A percentile compares a stretch with the other conserved stretches of the same genome.
phyloP scores from a whole-genome alignment of 2,888 invertebrate genomes.

The Phaedon cochleariae region DNA sequence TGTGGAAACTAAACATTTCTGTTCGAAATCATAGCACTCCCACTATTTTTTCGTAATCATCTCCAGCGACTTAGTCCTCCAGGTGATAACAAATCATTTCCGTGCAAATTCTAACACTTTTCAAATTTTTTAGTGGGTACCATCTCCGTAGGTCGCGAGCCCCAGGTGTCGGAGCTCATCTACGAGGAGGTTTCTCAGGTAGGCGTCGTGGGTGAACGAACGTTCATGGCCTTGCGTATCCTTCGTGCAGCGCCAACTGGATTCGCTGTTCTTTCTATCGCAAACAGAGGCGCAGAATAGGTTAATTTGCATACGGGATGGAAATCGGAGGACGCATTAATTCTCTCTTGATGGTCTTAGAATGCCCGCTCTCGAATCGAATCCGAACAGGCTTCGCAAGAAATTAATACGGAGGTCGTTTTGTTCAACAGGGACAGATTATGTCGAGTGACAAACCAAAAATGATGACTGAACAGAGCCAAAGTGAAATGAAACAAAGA shows the following conservation, averaged over 20 bases:
- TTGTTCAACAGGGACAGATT: too few species aligned
- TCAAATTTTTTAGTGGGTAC: not conserved
- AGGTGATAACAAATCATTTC: too few species aligned
- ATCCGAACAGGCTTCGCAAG: not conserved
- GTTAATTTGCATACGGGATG: slow-evolving; percentile 5
- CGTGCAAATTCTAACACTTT: too few species aligned
- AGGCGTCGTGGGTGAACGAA: slow-evolving; percentile 53
- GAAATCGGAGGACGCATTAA: not conserved
- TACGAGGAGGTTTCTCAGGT: slow-evolving; percentile 14
- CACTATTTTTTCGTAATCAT: too few species aligned
- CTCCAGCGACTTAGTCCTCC: too few species aligned
- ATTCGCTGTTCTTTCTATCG: slow-evolving; percentile 24
- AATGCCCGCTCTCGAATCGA: not conserved
- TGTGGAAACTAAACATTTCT: too few species aligned
- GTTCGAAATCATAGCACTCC: too few species aligned
- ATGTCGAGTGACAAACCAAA: too few species aligned
- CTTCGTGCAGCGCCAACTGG: slow-evolving; percentile 38
- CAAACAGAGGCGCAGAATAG: slow-evolving; percentile 27
- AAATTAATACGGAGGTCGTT: too few species aligned
- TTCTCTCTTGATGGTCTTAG: not conserved
- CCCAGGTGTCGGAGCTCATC: not conserved
- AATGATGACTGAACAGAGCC: too few species aligned
- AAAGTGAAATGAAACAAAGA: too few species aligned
- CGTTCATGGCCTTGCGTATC: slow-evolving; percentile 56
- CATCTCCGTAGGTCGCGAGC: not conserved